These are phyloP conservation scores for Psittacula cyanocephala DNA, from an alignment of 2,113 vertebrate genomes.

Conservation along the genomic window DNA sequence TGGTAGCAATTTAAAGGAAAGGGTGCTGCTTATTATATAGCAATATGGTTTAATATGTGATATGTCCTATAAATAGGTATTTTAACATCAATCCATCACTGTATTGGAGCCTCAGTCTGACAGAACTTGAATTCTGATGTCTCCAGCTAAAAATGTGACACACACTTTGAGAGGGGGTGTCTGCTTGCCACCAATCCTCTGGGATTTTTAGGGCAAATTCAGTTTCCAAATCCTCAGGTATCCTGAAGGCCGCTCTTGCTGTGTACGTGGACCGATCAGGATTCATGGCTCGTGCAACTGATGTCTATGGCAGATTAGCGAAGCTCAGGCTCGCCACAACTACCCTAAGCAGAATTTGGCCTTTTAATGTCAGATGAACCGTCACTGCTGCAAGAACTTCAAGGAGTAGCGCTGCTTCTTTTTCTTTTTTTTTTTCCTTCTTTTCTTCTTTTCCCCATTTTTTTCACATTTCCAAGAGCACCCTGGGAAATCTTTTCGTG, in stretches of 20 bases:
- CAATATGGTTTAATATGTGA: neutral
- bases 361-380: neutral
- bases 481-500: conserved; percentile 53
- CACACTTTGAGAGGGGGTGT: neutral
- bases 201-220: neutral
- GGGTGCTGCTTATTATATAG: neutral
- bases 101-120: neutral
- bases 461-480: neutral
- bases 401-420: neutral
- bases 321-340: neutral
- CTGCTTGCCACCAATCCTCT: neutral
- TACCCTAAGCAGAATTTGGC: neutral
- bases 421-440: neutral
- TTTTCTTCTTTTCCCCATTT: no score
- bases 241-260: neutral
- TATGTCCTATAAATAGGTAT: neutral
- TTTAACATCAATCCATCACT: neutral
- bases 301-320: neutral
- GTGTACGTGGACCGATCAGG: fast-evolving
- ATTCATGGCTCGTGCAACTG: neutral
- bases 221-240: neutral
- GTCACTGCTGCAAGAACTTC: neutral
- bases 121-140: neutral
- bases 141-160: neutral
- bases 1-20: neutral